Evolutionary conservation across 2,888 invertebrate genomes (phyloP), one percentile per base, ranked within the genome.

Genomic region (Eumerus sabulonum): DNA sequence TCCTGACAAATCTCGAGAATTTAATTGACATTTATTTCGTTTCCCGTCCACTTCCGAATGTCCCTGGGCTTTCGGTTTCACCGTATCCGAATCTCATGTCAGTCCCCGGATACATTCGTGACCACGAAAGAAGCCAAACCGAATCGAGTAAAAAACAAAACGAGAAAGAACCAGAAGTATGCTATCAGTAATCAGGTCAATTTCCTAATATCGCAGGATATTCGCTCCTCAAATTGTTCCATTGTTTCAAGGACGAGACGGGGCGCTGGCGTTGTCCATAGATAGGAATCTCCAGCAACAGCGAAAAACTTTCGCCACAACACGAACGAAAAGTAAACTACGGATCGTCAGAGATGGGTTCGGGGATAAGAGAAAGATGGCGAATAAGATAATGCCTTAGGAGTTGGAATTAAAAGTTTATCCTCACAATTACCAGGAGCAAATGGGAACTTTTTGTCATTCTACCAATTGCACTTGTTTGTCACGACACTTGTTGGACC

Each of bases 101-200:
- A 27, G 45, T 54, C 53, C 63, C 42, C 16, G 60, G 54, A 59
- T 38, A 53, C 48, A 35, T 42, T 57, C 57, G 35, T 62, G 50
- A 72, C 77, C 67, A 59, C 67, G 54, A 73, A 67, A 63, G 40
- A n/a, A 40, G 40, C 11, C 1, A 40, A 11, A 27, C 2, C 27
- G 7, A 27, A 27, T 4, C 2, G 27, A 27, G 27, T 27, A 27
- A 7, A 7, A 27, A 27, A 2, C 3, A 27, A 27, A 27, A 51
- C 7, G 12, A 54, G 76, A 7, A 27, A 4, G 76, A 67, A 72
- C 62, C 67, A 45, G 38, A 63, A 48, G 72, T 16, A 45, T 56
- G 72, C 51, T 73, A 67, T 68, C 73, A 62, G 66, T 77, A 77
- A 77, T 77, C 76, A 77, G 76, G 76, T 72, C 76, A 77, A 67